A percentile compares a stretch with the other conserved stretches of the same genome.
Evolutionary conservation across 2,888 invertebrate genomes (phyloP).

Genomic region (Hyles lineata): DNA sequence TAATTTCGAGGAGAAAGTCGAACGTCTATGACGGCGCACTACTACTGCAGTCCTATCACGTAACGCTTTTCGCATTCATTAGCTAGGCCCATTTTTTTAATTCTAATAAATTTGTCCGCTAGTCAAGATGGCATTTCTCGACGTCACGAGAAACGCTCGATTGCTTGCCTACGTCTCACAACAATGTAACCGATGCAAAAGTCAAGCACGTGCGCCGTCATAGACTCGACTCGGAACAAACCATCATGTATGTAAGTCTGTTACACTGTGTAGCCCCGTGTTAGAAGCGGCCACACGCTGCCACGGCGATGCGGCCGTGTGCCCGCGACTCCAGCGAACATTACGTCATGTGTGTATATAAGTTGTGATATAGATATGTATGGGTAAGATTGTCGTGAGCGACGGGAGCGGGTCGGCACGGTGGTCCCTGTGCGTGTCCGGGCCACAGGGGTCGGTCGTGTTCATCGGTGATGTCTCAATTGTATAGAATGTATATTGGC

Average conservation of each 20-base stretch:
- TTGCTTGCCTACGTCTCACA: background rate
- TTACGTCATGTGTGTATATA: conserved; percentile 7
- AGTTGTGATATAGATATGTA: conserved; percentile 22
- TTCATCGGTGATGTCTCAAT: background rate
- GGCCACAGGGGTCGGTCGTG: background rate
- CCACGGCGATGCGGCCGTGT: background rate
- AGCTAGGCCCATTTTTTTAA: background rate
- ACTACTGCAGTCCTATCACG: background rate
- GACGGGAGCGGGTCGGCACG: no score
- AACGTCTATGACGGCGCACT: conserved; percentile 7
- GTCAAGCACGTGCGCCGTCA: background rate
- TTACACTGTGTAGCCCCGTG: background rate
- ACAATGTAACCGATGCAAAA: background rate
- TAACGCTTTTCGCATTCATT: conserved; percentile 2
- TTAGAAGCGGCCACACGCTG: background rate
- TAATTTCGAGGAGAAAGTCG: conserved; percentile 9
- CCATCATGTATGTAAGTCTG: background rate
- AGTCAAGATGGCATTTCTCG: background rate
- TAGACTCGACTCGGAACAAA: background rate
- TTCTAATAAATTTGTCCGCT: background rate
- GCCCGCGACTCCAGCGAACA: background rate
- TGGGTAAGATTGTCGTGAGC: background rate
- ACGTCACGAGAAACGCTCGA: background rate
- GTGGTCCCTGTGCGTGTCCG: background rate
- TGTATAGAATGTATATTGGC: background rate